Evolutionary conservation across 2,888 invertebrate genomes (phyloP), one percentile per base, ranked within the genome.

Genomic region (Agrotis ipsilon): DNA sequence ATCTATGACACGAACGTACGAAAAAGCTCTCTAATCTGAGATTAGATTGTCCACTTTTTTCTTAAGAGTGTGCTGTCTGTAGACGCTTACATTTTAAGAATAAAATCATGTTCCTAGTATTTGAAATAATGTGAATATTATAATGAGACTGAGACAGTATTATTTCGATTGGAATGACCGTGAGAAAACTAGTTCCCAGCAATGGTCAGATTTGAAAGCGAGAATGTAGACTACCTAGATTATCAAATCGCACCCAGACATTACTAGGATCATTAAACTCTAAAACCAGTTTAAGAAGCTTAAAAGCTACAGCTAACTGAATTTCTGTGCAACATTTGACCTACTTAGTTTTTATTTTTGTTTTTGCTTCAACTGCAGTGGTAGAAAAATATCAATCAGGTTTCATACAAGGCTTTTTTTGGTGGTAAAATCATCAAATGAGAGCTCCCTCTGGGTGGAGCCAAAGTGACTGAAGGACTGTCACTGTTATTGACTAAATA

Each of bases 261-360:
- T n/a, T 16, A n/a, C 48, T 48, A 49, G 24, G 48, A 51, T 51
- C n/a, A 51, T 43, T 67, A 27, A 51, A 27, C 18, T 14, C 18
- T 27, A 19, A 66, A 51, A 64, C 48, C 16, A 27, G 43, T 67
- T 49, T 19, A 3, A 9, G 24, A 51, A 51, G 19, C 14, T 63
- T 64, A 16, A 59, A 63, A 62, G 45, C 19, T 27, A 18, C 11
- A 16, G 9, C 24, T 16, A 49, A 65, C 21, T 49, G 32, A 32
- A 49, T 18, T 66, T 19, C 27, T 51, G 9, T 66, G 51, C 19
- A 67, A 27, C 27, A 67, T 27, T 67, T 43, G 19, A 19, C 27
- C 24, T 24, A 66, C 14, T 66, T 2, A 51, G 24, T 16, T 39
- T 39, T 19, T 39, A 16, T 43, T 21, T 27, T 61, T 19, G 5